Percentiles rank a stretch among this genome's conserved stretches.
Evolutionary conservation across 2,113 vertebrate genomes (phyloP).

Genomic region (Sinocyclocheilus anophthalmus): DNA sequence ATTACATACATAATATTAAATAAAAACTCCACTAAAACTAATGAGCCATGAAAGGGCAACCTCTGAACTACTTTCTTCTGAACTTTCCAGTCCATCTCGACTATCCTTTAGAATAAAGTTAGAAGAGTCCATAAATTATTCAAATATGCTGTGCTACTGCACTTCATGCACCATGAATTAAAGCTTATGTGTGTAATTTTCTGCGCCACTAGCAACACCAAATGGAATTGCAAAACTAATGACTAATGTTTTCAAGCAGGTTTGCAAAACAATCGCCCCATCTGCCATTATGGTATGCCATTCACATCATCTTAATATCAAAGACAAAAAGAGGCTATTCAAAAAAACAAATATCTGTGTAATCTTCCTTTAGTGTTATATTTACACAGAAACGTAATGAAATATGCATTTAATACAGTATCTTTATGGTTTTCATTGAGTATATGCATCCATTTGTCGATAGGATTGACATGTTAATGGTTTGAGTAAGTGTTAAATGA

Average conservation of each 20-base stretch:
- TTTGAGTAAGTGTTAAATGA: constrained; percentile 6
- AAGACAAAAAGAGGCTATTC: background rate
- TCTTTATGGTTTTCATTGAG: background rate
- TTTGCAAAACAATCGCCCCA: background rate
- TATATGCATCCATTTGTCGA: background rate
- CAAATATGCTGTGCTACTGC: background rate
- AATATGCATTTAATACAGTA: background rate
- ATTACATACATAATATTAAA: background rate
- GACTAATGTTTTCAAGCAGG: constrained; percentile 10
- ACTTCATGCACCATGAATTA: background rate
- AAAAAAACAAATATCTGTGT: background rate
- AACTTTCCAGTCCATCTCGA: background rate
- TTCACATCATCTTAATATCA: background rate
- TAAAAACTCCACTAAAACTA: background rate
- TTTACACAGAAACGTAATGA: background rate
- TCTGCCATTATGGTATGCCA: background rate
- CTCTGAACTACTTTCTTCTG: background rate
- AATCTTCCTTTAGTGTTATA: background rate
- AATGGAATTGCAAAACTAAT: background rate
- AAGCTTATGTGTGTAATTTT: background rate
- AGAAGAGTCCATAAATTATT: constrained; percentile 15
- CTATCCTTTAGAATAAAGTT: constrained; percentile 11
- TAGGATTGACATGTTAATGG: background rate
- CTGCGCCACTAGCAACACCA: background rate
- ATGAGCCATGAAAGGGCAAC: background rate